Conservation (phyloP, 2,797 vertebrate genomes). For the Sebastes iracundus region DNA sequence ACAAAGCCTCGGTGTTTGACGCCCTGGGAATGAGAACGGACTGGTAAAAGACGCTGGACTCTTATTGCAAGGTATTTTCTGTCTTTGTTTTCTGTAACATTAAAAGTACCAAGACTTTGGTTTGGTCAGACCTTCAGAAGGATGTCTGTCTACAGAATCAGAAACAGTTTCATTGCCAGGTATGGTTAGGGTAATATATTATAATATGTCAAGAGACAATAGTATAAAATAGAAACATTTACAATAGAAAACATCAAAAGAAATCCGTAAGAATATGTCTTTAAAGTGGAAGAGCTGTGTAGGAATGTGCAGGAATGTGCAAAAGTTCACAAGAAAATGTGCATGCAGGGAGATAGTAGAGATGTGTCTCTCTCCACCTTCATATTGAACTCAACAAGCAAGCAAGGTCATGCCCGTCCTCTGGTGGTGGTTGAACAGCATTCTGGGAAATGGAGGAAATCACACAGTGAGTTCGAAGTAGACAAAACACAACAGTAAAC, state of each 20-base stretch:
- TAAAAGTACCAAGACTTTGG: not conserved
- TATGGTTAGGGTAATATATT: too few species aligned
- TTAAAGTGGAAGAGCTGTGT: not conserved
- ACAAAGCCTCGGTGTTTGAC: too few species aligned
- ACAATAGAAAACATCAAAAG: not conserved
- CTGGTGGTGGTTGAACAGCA: not conserved
- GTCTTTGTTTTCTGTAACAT: not conserved
- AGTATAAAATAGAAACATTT: not conserved
- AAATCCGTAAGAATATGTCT: too few species aligned
- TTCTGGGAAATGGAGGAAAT: slow-evolving; percentile 44
- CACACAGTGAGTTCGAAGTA: not conserved
- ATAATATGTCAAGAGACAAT: not conserved
- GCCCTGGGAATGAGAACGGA: too few species aligned
- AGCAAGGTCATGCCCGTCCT: not conserved
- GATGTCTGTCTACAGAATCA: not conserved
- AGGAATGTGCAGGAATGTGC: not conserved
- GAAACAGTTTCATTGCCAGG: rapidly evolving
- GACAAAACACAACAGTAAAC: not conserved
- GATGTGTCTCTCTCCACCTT: not conserved
- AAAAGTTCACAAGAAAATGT: not conserved
- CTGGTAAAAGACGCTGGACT: not conserved
- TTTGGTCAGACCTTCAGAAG: not conserved
- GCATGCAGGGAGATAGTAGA: not conserved
- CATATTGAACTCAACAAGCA: not conserved
- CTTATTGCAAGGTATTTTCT: not conserved